Percentiles rank a stretch among this genome's conserved stretches.
Conservation (phyloP, 2,888 invertebrate genomes). For the Loripinus fragilis region DNA sequence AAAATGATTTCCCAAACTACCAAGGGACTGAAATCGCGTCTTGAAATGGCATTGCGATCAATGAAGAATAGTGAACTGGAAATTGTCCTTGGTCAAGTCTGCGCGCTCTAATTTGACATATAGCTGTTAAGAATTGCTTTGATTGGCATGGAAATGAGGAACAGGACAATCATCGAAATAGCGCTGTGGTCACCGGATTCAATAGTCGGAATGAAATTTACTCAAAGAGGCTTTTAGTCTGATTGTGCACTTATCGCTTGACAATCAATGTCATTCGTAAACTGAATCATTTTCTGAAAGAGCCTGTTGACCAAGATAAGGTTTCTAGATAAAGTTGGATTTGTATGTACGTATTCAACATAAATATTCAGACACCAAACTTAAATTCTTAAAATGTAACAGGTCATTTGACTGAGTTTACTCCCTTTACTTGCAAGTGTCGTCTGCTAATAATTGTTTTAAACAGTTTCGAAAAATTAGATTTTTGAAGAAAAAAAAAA, state of each 20-base stretch:
- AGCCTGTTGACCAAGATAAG: not conserved
- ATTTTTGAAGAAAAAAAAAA: no score
- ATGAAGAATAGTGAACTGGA: not conserved
- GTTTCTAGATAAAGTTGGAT: no score
- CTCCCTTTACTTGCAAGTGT: no score
- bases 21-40: conserved; percentile 2
- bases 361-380: no score
- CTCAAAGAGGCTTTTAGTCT: conserved; percentile 16
- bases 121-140: conserved; percentile 13
- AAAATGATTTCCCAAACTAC: not conserved
- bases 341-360: no score
- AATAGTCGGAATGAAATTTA: not conserved
- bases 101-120: conserved; percentile 8
- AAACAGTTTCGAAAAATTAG: no score
- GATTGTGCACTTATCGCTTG: conserved; percentile 13
- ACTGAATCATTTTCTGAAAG: not conserved
- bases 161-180: conserved; percentile 8
- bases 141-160: conserved; percentile 14
- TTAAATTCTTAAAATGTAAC: no score
- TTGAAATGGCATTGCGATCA: not conserved
- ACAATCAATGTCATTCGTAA: conserved; percentile 9
- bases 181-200: conserved; percentile 1
- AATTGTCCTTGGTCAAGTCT: conserved; percentile 8
- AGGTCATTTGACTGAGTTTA: no score
- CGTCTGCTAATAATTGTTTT: no score